Evolutionary conservation across 2,113 vertebrate genomes (phyloP).

Genomic region (Cololabis saira): DNA sequence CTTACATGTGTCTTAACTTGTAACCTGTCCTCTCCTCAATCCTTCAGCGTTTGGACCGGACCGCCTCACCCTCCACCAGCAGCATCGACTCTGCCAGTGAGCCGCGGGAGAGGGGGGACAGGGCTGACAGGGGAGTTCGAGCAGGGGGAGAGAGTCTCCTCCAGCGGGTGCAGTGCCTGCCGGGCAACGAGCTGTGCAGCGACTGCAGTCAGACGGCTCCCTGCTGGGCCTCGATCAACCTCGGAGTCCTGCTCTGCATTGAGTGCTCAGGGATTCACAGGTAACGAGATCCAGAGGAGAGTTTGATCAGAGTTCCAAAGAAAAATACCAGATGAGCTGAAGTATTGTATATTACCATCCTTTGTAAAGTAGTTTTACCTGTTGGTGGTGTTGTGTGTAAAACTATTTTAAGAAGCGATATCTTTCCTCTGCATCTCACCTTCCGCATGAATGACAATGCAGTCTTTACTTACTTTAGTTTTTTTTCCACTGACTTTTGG

Average conservation of each 20-base stretch:
- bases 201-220: constrained; percentile 94
- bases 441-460: too few relatives aligned
- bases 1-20: neutral
- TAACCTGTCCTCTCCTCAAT: neutral
- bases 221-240: constrained; percentile 98
- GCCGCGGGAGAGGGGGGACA: constrained; percentile 86
- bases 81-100: constrained; percentile 92
- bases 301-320: too few relatives aligned
- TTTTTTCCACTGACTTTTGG: too few relatives aligned
- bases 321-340: too few relatives aligned
- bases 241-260: constrained; percentile 95
- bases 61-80: constrained; percentile 90
- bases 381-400: too few relatives aligned
- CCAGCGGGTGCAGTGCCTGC: constrained; percentile 89
- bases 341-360: too few relatives aligned
- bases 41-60: constrained; percentile 90
- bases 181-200: constrained; percentile 92
- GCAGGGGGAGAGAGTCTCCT: constrained; percentile 92
- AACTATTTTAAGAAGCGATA: too few relatives aligned
- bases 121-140: constrained; percentile 77
- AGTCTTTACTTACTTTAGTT: too few relatives aligned
- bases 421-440: too few relatives aligned
- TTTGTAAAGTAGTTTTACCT: too few relatives aligned
- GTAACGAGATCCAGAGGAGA: constrained; percentile 7
- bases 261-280: constrained; percentile 91